A percentile compares a stretch with the other conserved stretches of the same genome.
phyloP scores from a whole-genome alignment of 2,113 vertebrate species.

The Morphnarchus princeps region DNA sequence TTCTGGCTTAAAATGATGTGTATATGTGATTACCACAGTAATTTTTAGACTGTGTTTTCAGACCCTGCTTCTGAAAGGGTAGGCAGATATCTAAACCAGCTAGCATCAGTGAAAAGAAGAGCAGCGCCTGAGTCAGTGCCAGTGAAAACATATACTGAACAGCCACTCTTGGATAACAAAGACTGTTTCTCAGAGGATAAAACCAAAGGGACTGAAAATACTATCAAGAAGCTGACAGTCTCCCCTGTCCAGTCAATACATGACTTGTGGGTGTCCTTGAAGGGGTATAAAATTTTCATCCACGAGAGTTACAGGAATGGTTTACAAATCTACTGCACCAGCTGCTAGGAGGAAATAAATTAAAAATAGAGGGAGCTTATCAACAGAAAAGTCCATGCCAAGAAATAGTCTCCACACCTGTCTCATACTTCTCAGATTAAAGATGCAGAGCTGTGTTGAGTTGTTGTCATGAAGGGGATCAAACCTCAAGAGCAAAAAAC shows the following conservation, averaged over 20 bases:
- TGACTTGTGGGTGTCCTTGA: background rate
- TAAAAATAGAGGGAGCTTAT: background rate
- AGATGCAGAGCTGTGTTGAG: background rate
- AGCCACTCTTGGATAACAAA: background rate
- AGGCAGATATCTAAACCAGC: background rate
- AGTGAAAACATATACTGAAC: background rate
- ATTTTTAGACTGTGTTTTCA: background rate
- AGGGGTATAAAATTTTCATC: slow-evolving; percentile 2
- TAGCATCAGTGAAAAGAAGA: background rate
- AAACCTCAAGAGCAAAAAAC: background rate
- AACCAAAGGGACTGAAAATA: slow-evolving; percentile 16
- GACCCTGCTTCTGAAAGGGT: background rate
- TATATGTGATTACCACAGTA: background rate
- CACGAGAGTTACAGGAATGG: background rate
- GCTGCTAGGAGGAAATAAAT: background rate
- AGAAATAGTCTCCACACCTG: background rate
- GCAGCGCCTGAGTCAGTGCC: background rate
- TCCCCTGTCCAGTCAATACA: background rate
- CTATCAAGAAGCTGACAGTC: background rate
- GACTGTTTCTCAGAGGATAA: background rate
- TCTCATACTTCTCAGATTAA: background rate
- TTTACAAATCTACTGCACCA: background rate
- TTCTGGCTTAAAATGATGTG: background rate
- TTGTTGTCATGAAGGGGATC: background rate
- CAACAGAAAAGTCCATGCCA: background rate